Evolutionary conservation across 92 coral and sea anemone species (phyloP), one percentile per base, ranked within the genome.

Genomic region (Scolanthus callimorphus): DNA sequence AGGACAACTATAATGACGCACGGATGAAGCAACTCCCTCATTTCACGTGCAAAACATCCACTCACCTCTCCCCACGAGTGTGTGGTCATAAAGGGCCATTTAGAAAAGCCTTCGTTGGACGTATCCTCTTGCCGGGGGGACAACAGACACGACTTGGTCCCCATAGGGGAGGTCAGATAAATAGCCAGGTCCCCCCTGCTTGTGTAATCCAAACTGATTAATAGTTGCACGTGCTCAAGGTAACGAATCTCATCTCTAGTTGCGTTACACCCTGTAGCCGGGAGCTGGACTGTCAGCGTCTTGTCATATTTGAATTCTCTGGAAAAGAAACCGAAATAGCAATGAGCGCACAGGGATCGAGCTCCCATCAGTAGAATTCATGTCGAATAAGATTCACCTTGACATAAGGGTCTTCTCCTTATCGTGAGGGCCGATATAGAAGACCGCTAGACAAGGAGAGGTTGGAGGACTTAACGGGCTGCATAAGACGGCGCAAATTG

Each of bases 11-110:
- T n/a, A n/a, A n/a, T n/a, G n/a, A n/a, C n/a, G n/a, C n/a, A n/a
- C n/a, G n/a, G n/a, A n/a, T n/a, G n/a, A n/a, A n/a, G n/a, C n/a
- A n/a, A n/a, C n/a, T n/a, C n/a, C n/a, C n/a, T n/a, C n/a, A n/a
- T n/a, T n/a, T n/a, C n/a, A n/a, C n/a, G n/a, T n/a, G n/a, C n/a
- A n/a, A n/a, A n/a, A 34, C 15, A 34, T 6, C 23, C 4, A n/a
- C 63, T 17, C 58, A 68, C 75, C 75, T 94, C 99, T 20, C 99
- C 99, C 99, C 99, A 94, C 2, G 96, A 80, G 39, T 94, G 99
- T 41, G 99, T 94, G 28, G 99, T 94, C 99, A 94, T 94, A 48
- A 94, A 94, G 51, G 99, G 99, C 99, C 99, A 94, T 71, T 94
- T 94, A 38, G 96, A 75, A 71, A 94, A 94, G n/a, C 99, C 99